Conservation (phyloP, 2,888 invertebrate genomes). For the Drosophila atroscutellata region DNA sequence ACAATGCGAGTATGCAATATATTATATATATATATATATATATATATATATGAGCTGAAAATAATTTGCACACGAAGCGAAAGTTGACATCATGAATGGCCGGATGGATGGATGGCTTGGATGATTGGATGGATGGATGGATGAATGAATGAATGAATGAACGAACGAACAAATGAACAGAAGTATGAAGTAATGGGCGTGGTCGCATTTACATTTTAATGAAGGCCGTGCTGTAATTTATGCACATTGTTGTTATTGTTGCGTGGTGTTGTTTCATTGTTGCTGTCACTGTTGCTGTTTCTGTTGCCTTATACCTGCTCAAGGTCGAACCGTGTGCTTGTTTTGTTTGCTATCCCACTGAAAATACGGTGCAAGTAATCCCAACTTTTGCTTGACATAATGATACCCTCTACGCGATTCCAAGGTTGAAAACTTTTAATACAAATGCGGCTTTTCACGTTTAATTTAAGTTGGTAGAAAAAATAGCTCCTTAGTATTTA, state of each 20-base stretch:
- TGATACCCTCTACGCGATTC: not conserved
- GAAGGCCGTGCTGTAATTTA: slow-evolving; percentile 62
- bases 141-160: slow-evolving; percentile 14
- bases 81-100: slow-evolving; percentile 52
- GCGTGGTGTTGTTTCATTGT: slow-evolving; percentile 17
- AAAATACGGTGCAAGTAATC: not conserved
- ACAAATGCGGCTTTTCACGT: not conserved
- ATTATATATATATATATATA: slow-evolving; percentile 10
- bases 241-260: slow-evolving; percentile 51
- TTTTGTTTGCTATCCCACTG: slow-evolving; percentile 15
- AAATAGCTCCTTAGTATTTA: not conserved
- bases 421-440: not conserved
- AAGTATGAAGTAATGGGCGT: slow-evolving; percentile 41
- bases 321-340: slow-evolving; percentile 58
- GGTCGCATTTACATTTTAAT: slow-evolving; percentile 71
- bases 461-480: not conserved
- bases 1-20: slow-evolving; percentile 40
- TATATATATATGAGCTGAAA: slow-evolving; percentile 15
- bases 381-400: not conserved
- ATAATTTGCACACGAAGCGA: slow-evolving; percentile 45
- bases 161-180: slow-evolving; percentile 8
- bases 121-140: slow-evolving; percentile 2
- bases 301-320: slow-evolving; percentile 24
- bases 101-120: slow-evolving; percentile 18
- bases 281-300: slow-evolving; percentile 16